phyloP scores from a whole-genome alignment of 2,888 invertebrate species.

The Lobophora halterata region DNA sequence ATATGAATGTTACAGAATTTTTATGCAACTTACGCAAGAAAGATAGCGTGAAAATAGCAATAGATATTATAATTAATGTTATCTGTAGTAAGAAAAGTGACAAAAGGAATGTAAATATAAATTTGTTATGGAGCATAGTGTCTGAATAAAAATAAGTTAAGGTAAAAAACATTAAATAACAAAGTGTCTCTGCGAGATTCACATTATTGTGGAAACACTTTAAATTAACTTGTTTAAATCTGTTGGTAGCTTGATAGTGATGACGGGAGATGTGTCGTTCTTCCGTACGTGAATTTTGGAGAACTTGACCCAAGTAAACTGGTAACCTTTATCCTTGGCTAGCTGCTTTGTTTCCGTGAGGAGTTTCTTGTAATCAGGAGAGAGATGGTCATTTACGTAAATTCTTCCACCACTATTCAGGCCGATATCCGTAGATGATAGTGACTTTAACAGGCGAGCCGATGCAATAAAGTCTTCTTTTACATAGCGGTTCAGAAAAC shows the following conservation, averaged over 20 bases:
- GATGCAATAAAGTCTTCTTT: slow-evolving; percentile 9
- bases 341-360: background rate
- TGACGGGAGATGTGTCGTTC: slow-evolving; percentile 13
- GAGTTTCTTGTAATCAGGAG: background rate
- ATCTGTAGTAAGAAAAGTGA: too few relatives aligned
- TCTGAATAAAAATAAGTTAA: too few relatives aligned
- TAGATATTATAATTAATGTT: too few relatives aligned
- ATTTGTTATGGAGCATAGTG: too few relatives aligned
- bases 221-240: slow-evolving; percentile 11
- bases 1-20: too few relatives aligned
- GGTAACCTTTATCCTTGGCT: background rate
- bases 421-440: slow-evolving; percentile 4
- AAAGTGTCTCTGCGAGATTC: too few relatives aligned
- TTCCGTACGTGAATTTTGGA: slow-evolving; percentile 21
- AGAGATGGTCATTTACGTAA: slow-evolving; percentile 8
- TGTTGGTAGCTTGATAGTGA: slow-evolving; percentile 1
- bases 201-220: too few relatives aligned
- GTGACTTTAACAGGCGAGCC: slow-evolving; percentile 2
- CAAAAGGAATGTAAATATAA: too few relatives aligned
- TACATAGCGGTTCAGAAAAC: slow-evolving; percentile 6
- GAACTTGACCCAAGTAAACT: background rate
- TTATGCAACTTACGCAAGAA: too few relatives aligned
- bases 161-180: too few relatives aligned
- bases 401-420: slow-evolving; percentile 1
- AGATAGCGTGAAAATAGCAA: too few relatives aligned